Evolutionary conservation across 2,888 invertebrate species (phyloP).

Genomic region (Tortricodes alternella): DNA sequence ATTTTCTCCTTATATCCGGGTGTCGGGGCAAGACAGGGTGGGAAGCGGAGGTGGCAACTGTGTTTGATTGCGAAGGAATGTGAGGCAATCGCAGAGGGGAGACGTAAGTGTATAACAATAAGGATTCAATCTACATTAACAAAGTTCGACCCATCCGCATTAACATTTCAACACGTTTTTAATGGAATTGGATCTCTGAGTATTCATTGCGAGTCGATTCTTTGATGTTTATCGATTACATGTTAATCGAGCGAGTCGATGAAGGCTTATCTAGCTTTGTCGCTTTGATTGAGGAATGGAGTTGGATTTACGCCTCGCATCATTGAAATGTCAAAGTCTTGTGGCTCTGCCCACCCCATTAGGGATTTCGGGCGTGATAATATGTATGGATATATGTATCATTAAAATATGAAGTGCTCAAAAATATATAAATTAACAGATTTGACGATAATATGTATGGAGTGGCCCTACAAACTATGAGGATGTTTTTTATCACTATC

Average conservation of each 20-base stretch:
- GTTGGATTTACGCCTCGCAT: no score
- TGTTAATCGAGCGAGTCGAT: conserved; percentile 6
- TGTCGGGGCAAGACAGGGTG: not conserved
- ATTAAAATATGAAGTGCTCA: no score
- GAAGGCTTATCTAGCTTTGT: not conserved
- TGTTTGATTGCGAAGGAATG: conserved; percentile 16
- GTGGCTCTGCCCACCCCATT: no score
- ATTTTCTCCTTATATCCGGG: conserved; percentile 1
- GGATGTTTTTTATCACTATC: no score
- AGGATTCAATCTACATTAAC: conserved; percentile 10
- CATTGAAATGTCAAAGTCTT: no score
- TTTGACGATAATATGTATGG: no score
- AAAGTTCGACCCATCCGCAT: conserved; percentile 6
- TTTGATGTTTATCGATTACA: conserved; percentile 22
- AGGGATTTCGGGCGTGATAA: no score
- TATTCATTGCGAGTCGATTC: conserved; percentile 14
- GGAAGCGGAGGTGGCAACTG: conserved; percentile 10
- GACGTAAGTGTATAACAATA: conserved; percentile 10
- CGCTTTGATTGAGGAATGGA: no score
- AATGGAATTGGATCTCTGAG: conserved; percentile 11
- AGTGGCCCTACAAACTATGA: no score
- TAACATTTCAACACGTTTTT: conserved; percentile 11
- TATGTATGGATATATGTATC: no score
- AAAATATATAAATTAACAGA: no score
- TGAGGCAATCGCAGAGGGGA: conserved; percentile 7